These are phyloP conservation scores for Amia ocellicauda DNA, from an alignment of 2,113 vertebrate species.

Conservation along the genomic window DNA sequence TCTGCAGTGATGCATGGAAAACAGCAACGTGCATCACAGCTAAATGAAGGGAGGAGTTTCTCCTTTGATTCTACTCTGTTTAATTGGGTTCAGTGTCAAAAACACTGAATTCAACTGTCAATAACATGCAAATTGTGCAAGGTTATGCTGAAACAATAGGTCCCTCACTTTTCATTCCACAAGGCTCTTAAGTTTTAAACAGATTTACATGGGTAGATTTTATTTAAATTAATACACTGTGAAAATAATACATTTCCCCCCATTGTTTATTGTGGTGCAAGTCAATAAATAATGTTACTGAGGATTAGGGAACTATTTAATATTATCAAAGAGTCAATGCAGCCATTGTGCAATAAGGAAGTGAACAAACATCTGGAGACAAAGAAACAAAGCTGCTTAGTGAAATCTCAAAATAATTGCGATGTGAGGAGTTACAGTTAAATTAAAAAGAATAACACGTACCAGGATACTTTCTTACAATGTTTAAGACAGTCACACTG, in stretches of 20 bases:
- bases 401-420: constrained; percentile 16
- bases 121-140: too few species aligned
- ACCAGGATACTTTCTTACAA: not conserved
- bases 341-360: constrained; percentile 19
- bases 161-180: too few species aligned
- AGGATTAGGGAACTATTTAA: constrained; percentile 24
- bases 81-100: too few species aligned
- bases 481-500: constrained; percentile 27
- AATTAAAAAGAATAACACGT: constrained; percentile 1
- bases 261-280: constrained; percentile 1
- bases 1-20: not conserved
- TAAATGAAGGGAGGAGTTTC: not conserved
- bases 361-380: not conserved
- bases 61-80: too few species aligned
- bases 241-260: too few species aligned
- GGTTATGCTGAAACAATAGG: too few species aligned
- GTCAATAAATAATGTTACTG: constrained; percentile 21
- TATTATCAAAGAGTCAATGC: constrained; percentile 22
- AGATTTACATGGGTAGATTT: too few species aligned
- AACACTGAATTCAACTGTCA: too few species aligned
- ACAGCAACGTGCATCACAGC: not conserved
- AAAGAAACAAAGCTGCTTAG: constrained; percentile 10
- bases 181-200: too few species aligned
- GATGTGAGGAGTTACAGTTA: not conserved
- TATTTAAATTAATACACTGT: too few species aligned